A percentile compares a stretch with the other conserved stretches of the same genome.
Conservation (phyloP, 53 echinoderm and acorn worm species). For the Stichopus horrens region DNA sequence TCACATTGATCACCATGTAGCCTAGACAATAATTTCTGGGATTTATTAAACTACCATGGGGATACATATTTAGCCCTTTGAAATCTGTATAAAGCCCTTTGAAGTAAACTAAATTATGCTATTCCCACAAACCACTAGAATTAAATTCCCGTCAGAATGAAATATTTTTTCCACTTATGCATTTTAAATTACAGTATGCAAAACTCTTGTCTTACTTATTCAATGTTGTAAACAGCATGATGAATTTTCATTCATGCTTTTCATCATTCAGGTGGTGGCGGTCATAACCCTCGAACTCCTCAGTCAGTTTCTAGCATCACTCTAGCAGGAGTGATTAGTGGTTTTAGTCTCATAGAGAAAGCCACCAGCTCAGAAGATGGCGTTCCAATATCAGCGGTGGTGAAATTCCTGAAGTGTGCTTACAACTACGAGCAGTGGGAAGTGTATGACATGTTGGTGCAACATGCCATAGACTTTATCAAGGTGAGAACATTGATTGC, state of each 20-base stretch:
- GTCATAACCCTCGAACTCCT: constrained; percentile 79
- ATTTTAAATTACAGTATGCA: no score
- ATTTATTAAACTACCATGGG: no score
- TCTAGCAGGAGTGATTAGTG: constrained; percentile 73
- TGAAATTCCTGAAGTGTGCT: constrained; percentile 97
- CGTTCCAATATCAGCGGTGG: constrained; percentile 76
- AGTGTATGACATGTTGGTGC: constrained; percentile 77
- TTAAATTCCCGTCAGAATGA: neutral
- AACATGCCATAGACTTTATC: constrained; percentile 65
- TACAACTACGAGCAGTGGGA: constrained; percentile 99
- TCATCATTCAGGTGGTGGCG: constrained; percentile 76
- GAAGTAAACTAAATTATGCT: neutral
- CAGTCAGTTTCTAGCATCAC: constrained; percentile 68
- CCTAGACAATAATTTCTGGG: no score
- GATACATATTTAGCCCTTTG: neutral
- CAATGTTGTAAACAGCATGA: neutral
- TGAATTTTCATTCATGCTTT: neutral
- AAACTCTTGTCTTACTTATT: no score
- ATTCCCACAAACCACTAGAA: neutral
- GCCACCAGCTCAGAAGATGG: constrained; percentile 81
- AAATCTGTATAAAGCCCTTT: neutral
- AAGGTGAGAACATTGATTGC: constrained; percentile 55
- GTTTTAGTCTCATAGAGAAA: constrained; percentile 68
- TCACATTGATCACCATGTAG: no score
- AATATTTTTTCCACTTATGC: neutral